Evolutionary conservation across 2,888 invertebrate species (phyloP), one percentile per base, ranked within the genome.

Genomic region (Odontothrips loti): DNA sequence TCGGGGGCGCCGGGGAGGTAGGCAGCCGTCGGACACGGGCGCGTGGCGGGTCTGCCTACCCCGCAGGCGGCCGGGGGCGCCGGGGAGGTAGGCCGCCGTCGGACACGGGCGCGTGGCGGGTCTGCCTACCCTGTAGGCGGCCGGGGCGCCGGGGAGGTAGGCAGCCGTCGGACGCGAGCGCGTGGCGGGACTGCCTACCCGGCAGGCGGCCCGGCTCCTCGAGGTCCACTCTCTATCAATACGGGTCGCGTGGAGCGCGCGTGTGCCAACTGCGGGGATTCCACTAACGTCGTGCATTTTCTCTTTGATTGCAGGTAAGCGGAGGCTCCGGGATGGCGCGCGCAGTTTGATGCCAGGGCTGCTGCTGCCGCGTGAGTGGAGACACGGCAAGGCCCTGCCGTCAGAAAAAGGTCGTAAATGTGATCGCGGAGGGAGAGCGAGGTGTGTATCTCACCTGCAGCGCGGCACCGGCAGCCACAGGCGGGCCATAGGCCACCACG

Each of bases 251-350:
- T n/a, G n/a, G n/a, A n/a, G 51, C 3, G 51, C 51, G 51, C 51
- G 51, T 51, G 4, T 1, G 15, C 51, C 51, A 12, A 17, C 51
- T 4, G 51, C 15, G 15, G 17, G 58, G 15, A 11, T 58, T 17
- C n/a, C n/a, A 58, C 58, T 58, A 17, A 58, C n/a, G 58, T 17
- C 34, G 58, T 15, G 58, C 58, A 11, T 58, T 43, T 58, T 58
- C 58, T 58, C 58, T 58, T 58, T 58, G 58, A 58, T 58, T 58
- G 58, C 58, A 58, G 58, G 58, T 58, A 58, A 58, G 58, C 58
- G 12, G 51, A 43, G 34, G 34, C 34, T n/a, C n/a, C n/a, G n/a
- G 34, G 34, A 43, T 6, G 3, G 2, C 58, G 20, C 58, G 58
- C 12, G 58, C 15, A 58, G 58, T 43, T 11, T 20, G n/a, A n/a